Base-by-base conservation (phyloP, 2,113 vertebrate genomes). In the Australoheros scitulus region DNA sequence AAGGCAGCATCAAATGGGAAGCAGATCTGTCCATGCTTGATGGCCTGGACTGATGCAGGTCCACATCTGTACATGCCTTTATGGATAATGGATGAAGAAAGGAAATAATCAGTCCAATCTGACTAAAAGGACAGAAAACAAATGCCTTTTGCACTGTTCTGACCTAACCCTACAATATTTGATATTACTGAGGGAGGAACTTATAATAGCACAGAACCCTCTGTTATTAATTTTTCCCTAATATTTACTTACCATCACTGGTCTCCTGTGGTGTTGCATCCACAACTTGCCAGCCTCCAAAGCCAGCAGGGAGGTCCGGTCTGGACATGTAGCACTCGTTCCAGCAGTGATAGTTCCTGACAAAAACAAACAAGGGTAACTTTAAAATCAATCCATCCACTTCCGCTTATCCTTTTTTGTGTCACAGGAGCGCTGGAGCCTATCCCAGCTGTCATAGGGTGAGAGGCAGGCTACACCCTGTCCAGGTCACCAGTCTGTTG, bases 271-370 rank as follows among this genome's bases (percentile, higher is more conserved):
- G 98, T 32, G 98, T 99, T 63, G 96, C 96, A 88, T 99, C 98
- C 87, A 99, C 98, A 47, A 90, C 97, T 87, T 99, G 98, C 98
- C 98, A 99, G 17, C 98, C 98, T 86, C 97, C 98, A 11, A 98
- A 99, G 11, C 98, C 97, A 7, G 96, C 61, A 1, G 97, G 98
- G 38, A 99, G 97, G 83, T 99, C 98, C 14, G 97, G 95, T 85
- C 98, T 97, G 10, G 96, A 88, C 98, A 99, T 99, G 97, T 94
- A 99, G 84, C 98, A 97, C 85, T 99, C 98, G 0, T 97, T 99
- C 98, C 98, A 99, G 94, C 97, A 98, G 82, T 99, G 98, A 77
- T 99, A 99, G 90, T 99, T 99, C 98, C 98, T 99, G 80, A 47
- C 2, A 58, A 36, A 5, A 14, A 43, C 26, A 56, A 55, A 72